Conservation (phyloP, 1,140 invertebrate species). For the Zaprionus inermis region DNA sequence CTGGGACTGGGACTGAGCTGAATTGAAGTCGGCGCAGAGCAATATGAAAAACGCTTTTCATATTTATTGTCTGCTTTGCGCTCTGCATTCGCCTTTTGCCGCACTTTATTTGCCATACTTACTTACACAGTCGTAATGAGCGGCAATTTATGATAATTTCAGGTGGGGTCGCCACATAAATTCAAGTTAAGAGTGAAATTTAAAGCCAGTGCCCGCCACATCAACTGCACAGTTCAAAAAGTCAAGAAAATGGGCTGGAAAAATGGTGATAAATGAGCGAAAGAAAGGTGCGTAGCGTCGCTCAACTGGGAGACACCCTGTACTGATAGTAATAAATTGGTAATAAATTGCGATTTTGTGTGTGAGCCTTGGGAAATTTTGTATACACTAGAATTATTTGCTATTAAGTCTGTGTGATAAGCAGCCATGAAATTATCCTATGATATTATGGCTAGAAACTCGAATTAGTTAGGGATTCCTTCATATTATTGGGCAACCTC, state of each 20-base stretch:
- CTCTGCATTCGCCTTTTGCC: conserved; percentile 19
- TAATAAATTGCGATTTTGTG: no score
- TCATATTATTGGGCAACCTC: no score
- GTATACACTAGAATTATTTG: no score
- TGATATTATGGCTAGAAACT: background rate
- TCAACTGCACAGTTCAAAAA: conserved; percentile 37
- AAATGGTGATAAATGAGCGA: conserved; percentile 53
- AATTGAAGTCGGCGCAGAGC: conserved; percentile 32
- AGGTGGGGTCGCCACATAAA: conserved; percentile 75
- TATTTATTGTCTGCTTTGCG: conserved; percentile 61
- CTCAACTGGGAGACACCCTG: background rate
- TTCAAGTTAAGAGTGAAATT: conserved; percentile 73
- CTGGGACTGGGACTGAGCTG: background rate
- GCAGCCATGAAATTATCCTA: background rate
- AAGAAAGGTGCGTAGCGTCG: background rate
- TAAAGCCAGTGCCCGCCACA: conserved; percentile 52
- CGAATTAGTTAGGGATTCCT: background rate
- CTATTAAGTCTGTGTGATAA: background rate
- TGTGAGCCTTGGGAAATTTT: no score
- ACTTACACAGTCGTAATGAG: conserved; percentile 57
- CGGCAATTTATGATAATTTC: conserved; percentile 79
- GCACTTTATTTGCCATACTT: conserved; percentile 41
- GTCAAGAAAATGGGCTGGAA: conserved; percentile 41
- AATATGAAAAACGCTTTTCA: conserved; percentile 68
- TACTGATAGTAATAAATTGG: no score